These are phyloP conservation scores for Dipodomys ordii DNA, from an alignment of 2,113 vertebrate genomes.

Conservation along the genomic window DNA sequence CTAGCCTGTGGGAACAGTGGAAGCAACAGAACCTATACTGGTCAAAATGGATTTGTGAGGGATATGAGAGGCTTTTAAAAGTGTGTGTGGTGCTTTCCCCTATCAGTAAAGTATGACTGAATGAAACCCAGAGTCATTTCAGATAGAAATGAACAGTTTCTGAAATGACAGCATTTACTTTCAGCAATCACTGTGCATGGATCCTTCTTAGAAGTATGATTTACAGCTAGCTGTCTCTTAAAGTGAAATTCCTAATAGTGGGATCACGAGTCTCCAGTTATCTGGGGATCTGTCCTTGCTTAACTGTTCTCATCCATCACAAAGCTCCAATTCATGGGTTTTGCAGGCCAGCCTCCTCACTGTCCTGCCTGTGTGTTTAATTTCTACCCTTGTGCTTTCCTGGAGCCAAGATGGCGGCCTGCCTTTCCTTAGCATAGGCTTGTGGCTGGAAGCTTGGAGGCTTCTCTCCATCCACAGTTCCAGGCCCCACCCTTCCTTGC, in stretches of 20 bases:
- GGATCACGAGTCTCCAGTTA: not conserved
- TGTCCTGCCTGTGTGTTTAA: fast-evolving
- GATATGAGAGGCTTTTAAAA: no score
- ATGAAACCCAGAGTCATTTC: conserved; percentile 28
- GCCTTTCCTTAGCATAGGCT: not conserved
- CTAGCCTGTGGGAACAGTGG: fast-evolving
- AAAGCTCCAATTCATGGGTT: not conserved
- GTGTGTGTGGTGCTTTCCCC: not conserved
- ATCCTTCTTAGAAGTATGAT: conserved; percentile 6
- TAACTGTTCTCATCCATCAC: not conserved
- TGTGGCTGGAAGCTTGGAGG: not conserved
- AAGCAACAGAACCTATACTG: fast-evolving
- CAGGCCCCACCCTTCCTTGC: not conserved
- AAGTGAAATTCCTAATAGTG: not conserved
- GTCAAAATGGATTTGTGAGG: not conserved
- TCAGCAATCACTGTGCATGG: not conserved
- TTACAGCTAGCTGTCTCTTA: conserved; percentile 4
- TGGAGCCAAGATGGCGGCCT: not conserved
- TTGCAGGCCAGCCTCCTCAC: not conserved
- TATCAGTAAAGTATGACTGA: not conserved
- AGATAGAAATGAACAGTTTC: not conserved
- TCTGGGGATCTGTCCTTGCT: not conserved
- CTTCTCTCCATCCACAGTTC: not conserved
- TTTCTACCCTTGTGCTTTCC: not conserved
- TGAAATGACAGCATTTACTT: not conserved